Conservation (phyloP, 1,140 invertebrate species). For the Ganaspis sp. region DNA sequence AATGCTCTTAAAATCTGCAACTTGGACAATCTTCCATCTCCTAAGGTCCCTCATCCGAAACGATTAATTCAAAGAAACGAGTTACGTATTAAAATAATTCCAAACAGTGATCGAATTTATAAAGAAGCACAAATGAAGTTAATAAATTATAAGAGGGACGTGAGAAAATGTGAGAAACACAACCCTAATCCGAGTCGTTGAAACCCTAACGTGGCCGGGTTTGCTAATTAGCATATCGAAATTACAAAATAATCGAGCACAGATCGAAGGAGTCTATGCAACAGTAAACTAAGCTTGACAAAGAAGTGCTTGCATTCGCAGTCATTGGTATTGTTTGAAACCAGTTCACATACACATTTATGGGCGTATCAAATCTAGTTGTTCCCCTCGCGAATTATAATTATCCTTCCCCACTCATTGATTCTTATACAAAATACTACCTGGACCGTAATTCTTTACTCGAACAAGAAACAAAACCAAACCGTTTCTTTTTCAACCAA, state of each 20-base stretch:
- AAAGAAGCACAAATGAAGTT: conserved; percentile 11
- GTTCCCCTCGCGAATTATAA: conserved; percentile 70
- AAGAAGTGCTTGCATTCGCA: conserved; percentile 39
- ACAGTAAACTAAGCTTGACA: conserved; percentile 41
- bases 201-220: conserved; percentile 50
- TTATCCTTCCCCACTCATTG: conserved; percentile 72
- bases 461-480: conserved; percentile 11
- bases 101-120: neutral
- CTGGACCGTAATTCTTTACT: neutral
- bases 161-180: conserved; percentile 58
- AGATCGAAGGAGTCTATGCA: conserved; percentile 61
- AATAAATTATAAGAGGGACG: conserved; percentile 44
- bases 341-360: conserved; percentile 68
- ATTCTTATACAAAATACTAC: conserved; percentile 70
- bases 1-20: too few relatives aligned
- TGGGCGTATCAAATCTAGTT: conserved; percentile 31
- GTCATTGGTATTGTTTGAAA: conserved; percentile 72
- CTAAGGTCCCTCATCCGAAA: too few relatives aligned
- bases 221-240: conserved; percentile 73
- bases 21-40: too few relatives aligned
- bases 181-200: conserved; percentile 52
- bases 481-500: neutral
- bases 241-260: conserved; percentile 74
- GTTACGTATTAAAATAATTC: neutral
- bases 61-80: neutral